These are phyloP conservation scores for Gallinago solitaria DNA, from an alignment of 2,797 vertebrate species.

Conservation along the genomic window DNA sequence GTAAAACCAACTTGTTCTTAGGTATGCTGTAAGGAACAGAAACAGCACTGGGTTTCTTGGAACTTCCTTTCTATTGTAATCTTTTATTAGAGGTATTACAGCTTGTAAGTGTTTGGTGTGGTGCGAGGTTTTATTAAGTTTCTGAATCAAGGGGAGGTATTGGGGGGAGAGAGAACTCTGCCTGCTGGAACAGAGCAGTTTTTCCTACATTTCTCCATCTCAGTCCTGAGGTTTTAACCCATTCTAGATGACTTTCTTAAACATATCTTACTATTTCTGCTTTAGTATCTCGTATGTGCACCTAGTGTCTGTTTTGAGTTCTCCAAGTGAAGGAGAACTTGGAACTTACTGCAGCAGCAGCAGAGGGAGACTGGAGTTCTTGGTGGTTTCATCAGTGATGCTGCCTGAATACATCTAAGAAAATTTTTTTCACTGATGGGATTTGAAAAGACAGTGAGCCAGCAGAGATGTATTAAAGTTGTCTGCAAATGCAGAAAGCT, in stretches of 20 bases:
- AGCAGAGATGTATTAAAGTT: background rate
- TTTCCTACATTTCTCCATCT: background rate
- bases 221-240: background rate
- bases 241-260: background rate
- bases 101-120: background rate
- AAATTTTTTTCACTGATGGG: background rate
- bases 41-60: background rate
- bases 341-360: background rate
- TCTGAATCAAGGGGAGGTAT: background rate
- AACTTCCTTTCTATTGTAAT: background rate
- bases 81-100: background rate
- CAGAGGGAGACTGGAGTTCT: background rate
- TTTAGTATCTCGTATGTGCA: background rate
- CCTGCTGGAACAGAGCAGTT: background rate
- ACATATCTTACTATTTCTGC: background rate
- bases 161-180: background rate
- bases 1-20: background rate
- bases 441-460: background rate
- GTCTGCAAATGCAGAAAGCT: background rate
- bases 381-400: background rate
- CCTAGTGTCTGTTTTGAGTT: background rate
- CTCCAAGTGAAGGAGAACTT: background rate
- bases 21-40: background rate
- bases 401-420: background rate
- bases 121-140: background rate